Conservation (phyloP, 2,797 vertebrate species). For the Squalus acanthias region DNA sequence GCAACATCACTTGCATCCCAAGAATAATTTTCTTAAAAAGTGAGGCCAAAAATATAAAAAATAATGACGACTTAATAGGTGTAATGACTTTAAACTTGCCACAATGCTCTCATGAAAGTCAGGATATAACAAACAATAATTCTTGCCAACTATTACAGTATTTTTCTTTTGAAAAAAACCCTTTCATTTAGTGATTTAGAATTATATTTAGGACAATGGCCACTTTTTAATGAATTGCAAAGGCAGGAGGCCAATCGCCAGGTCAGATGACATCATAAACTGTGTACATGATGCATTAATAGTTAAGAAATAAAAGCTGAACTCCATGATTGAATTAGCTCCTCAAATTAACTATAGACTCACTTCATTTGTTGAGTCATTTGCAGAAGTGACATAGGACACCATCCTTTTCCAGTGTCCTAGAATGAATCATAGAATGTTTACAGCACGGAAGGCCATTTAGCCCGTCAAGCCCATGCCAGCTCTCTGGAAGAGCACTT, state of each 20-base stretch:
- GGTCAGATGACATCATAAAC: background rate
- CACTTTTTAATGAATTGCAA: background rate
- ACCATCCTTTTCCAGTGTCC: too few species aligned
- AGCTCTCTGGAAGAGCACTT: too few species aligned
- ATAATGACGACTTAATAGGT: background rate
- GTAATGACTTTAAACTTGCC: background rate
- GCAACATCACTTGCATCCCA: too few species aligned
- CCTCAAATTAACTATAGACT: background rate
- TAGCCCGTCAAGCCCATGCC: too few species aligned
- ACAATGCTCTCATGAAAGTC: background rate
- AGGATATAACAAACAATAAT: background rate
- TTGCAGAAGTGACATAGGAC: too few species aligned
- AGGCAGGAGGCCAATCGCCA: background rate
- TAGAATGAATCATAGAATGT: too few species aligned
- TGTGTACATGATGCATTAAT: background rate
- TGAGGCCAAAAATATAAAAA: too few species aligned
- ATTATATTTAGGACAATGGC: background rate
- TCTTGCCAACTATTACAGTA: background rate
- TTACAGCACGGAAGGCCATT: too few species aligned
- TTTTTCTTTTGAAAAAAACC: background rate
- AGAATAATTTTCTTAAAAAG: too few species aligned
- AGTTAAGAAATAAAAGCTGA: background rate
- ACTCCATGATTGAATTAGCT: background rate
- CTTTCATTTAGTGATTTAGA: background rate
- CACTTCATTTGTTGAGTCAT: background rate